A percentile compares a stretch with the other conserved stretches of the same genome.
These are phyloP conservation scores for Bombus fervidus DNA, from an alignment of 1,140 invertebrate genomes.

Conservation along the genomic window DNA sequence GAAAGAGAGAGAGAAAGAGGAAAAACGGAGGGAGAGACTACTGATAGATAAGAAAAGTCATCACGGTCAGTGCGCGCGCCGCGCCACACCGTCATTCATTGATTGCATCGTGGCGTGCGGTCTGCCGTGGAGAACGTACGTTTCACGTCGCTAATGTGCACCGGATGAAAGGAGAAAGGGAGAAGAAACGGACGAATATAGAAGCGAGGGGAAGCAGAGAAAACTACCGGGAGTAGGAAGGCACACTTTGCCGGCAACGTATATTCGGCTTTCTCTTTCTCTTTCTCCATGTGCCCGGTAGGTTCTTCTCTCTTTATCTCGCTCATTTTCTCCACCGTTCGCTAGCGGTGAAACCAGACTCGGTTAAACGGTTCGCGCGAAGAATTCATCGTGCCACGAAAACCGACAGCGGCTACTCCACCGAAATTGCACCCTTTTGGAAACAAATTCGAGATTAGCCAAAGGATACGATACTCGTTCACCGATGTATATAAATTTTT, in stretches of 20 bases:
- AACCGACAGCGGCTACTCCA: not conserved
- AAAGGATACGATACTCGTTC: no score
- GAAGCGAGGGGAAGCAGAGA: slow-evolving; percentile 17
- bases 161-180: slow-evolving; percentile 50
- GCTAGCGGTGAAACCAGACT: not conserved
- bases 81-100: slow-evolving; percentile 75
- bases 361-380: slow-evolving; percentile 25
- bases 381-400: slow-evolving; percentile 14
- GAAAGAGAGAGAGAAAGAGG: not conserved
- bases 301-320: not conserved
- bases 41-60: slow-evolving; percentile 75
- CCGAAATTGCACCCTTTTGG: not conserved
- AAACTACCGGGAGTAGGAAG: slow-evolving; percentile 31
- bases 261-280: slow-evolving; percentile 5
- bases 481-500: no score
- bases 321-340: not conserved
- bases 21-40: slow-evolving; percentile 37
- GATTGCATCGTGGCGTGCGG: slow-evolving; percentile 70
- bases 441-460: not conserved
- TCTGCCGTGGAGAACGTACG: slow-evolving; percentile 60
- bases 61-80: slow-evolving; percentile 74
- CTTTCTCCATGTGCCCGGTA: not conserved
- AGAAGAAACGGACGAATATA: slow-evolving; percentile 29
- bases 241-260: slow-evolving; percentile 8
- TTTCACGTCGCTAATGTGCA: slow-evolving; percentile 61